Conservation (phyloP, 2,888 invertebrate genomes). For the Phortica okadai region DNA sequence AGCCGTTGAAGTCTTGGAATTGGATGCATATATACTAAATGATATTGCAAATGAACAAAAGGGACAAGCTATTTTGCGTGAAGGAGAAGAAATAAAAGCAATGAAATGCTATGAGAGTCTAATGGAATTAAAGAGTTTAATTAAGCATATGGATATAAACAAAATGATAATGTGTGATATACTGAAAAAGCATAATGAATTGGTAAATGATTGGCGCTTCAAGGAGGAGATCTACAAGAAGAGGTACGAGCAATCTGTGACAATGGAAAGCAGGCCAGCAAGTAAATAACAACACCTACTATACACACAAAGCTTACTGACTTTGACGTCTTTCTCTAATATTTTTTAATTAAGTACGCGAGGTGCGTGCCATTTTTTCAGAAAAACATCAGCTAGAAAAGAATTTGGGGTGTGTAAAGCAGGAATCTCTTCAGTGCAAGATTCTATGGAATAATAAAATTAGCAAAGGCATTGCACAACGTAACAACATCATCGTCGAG, state of each 20-base stretch:
- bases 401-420: not conserved
- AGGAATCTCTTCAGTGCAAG: slow-evolving; percentile 8
- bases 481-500: not conserved
- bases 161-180: slow-evolving; percentile 39
- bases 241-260: slow-evolving; percentile 13
- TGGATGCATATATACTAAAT: not conserved
- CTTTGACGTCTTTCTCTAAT: not conserved
- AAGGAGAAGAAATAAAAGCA: not conserved
- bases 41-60: not conserved
- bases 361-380: not conserved
- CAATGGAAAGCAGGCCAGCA: slow-evolving; percentile 1
- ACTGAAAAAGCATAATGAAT: slow-evolving; percentile 81
- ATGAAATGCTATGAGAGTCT: not conserved
- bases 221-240: slow-evolving; percentile 78
- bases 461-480: not conserved
- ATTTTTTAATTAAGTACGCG: not conserved
- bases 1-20: not conserved
- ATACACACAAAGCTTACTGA: not conserved
- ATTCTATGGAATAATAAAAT: slow-evolving; percentile 27
- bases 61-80: not conserved
- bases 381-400: not conserved
- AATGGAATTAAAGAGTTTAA: not conserved
- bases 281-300: not conserved
- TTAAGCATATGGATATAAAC: slow-evolving; percentile 2
- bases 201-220: slow-evolving; percentile 84